Percentiles rank a stretch among this genome's conserved stretches.
Evolutionary conservation across 35 echinoderm and acorn worm genomes (phyloP).

Genomic region (Heliocidaris erythrogramma): DNA sequence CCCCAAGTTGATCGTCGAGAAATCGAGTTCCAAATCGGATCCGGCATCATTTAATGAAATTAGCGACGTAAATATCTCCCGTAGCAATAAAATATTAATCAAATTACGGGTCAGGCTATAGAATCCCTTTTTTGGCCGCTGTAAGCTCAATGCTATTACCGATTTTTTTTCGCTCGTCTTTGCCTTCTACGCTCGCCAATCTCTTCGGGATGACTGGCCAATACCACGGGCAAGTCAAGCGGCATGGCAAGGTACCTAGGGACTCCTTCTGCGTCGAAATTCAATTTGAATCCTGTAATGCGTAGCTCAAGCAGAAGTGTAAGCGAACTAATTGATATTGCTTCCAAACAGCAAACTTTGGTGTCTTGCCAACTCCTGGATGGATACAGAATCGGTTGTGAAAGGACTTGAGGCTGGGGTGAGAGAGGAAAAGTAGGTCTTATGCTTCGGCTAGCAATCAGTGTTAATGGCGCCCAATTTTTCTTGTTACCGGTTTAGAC

Average conservation of each 20-base stretch:
- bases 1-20: slow-evolving; percentile 45
- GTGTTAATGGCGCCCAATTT: slow-evolving; percentile 22
- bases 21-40: slow-evolving; percentile 48
- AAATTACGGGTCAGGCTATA: slow-evolving; percentile 53
- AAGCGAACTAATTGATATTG: slow-evolving; percentile 52
- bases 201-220: slow-evolving; percentile 31
- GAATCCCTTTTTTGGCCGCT: not conserved
- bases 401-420: not conserved
- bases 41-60: slow-evolving; percentile 54
- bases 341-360: slow-evolving; percentile 17
- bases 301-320: slow-evolving; percentile 46
- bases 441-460: slow-evolving; percentile 25
- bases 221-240: slow-evolving; percentile 30
- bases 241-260: not conserved
- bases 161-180: slow-evolving; percentile 23
- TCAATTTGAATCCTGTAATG: slow-evolving; percentile 44
- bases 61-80: slow-evolving; percentile 51
- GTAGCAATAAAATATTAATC: slow-evolving; percentile 56
- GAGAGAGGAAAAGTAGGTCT: not conserved
- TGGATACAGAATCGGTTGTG: not conserved
- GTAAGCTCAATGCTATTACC: slow-evolving; percentile 44
- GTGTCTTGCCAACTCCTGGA: not conserved
- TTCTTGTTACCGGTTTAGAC: not conserved
- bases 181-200: not conserved
- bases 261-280: slow-evolving; percentile 40